A percentile compares a stretch with the other conserved stretches of the same genome.
These are phyloP conservation scores for Actinernus sp. DNA, from an alignment of 92 coral and sea anemone species.

Conservation along the genomic window DNA sequence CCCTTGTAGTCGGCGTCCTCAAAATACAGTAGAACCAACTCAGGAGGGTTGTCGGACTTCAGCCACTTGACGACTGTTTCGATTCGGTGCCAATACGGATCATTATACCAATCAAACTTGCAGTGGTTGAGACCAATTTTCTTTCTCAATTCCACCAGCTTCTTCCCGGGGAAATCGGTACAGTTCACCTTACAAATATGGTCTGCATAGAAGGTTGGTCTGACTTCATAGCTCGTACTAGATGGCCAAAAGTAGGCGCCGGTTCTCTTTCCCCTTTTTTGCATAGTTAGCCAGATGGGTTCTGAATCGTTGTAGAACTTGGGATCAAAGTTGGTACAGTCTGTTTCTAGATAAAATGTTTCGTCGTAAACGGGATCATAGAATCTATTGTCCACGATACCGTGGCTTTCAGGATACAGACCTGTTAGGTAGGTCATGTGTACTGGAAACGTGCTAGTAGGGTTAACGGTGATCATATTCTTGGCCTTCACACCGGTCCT, in stretches of 20 bases:
- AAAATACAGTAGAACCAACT: constrained; percentile 65
- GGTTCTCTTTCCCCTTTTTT: constrained; percentile 78
- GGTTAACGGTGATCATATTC: constrained; percentile 72
- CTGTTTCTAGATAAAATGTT: constrained; percentile 64
- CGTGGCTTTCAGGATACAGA: constrained; percentile 90
- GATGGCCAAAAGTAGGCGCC: constrained; percentile 93
- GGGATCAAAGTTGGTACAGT: constrained; percentile 80
- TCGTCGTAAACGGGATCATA: constrained; percentile 85
- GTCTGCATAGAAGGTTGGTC: constrained; percentile 63
- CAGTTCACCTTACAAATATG: constrained; percentile 55
- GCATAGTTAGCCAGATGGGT: constrained; percentile 90
- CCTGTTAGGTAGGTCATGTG: constrained; percentile 83
- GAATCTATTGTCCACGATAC: constrained; percentile 74
- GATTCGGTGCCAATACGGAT: constrained; percentile 60
- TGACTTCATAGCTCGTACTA: constrained; percentile 66
- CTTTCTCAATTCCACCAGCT: constrained; percentile 32
- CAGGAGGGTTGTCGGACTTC: constrained; percentile 66
- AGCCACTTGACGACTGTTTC: constrained; percentile 82
- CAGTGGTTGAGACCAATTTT: constrained; percentile 28
- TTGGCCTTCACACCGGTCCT: constrained; percentile 71
- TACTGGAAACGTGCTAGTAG: constrained; percentile 83
- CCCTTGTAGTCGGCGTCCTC: constrained; percentile 71
- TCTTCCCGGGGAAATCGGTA: constrained; percentile 24
- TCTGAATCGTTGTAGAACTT: constrained; percentile 90
- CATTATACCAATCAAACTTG: constrained; percentile 49